Evolutionary conservation across 2,888 invertebrate genomes (phyloP).

Genomic region (Auanema sp.): DNA sequence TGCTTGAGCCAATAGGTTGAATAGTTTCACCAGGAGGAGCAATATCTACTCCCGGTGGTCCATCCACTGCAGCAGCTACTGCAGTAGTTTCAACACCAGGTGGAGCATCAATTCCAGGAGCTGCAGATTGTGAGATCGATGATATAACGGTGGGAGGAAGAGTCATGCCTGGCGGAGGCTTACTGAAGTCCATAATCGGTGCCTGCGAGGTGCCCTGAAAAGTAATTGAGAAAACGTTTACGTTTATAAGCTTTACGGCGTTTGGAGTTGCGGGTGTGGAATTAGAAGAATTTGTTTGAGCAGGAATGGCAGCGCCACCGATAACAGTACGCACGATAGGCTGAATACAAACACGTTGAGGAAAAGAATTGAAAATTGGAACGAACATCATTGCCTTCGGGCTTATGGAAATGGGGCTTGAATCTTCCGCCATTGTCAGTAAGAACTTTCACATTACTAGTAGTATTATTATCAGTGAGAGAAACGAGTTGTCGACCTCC

Average conservation of each 20-base stretch:
- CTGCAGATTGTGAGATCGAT: neutral
- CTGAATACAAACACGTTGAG: conserved; percentile 11
- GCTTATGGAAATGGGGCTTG: conserved; percentile 20
- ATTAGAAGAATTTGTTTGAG: neutral
- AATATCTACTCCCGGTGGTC: conserved; percentile 41
- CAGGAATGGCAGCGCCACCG: conserved; percentile 10
- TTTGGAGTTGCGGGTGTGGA: neutral
- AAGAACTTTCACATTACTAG: conserved; percentile 34
- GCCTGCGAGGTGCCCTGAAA: neutral
- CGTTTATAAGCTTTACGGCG: neutral
- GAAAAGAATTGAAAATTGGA: neutral
- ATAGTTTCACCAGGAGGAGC: conserved; percentile 28
- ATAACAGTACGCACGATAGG: conserved; percentile 21
- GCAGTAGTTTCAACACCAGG: conserved; percentile 11
- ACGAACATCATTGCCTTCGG: neutral
- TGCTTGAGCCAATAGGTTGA: neutral
- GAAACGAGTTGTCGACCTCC: conserved; percentile 6
- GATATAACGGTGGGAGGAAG: conserved; percentile 2
- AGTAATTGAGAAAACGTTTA: neutral
- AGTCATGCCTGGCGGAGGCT: conserved; percentile 37
- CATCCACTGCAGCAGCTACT: conserved; percentile 21
- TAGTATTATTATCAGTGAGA: conserved; percentile 5
- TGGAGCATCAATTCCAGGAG: conserved; percentile 15
- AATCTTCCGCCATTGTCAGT: conserved; percentile 44
- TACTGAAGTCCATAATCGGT: conserved; percentile 34